Base-by-base conservation (phyloP, 2,888 invertebrate genomes). In the Steinernema scapterisci region DNA sequence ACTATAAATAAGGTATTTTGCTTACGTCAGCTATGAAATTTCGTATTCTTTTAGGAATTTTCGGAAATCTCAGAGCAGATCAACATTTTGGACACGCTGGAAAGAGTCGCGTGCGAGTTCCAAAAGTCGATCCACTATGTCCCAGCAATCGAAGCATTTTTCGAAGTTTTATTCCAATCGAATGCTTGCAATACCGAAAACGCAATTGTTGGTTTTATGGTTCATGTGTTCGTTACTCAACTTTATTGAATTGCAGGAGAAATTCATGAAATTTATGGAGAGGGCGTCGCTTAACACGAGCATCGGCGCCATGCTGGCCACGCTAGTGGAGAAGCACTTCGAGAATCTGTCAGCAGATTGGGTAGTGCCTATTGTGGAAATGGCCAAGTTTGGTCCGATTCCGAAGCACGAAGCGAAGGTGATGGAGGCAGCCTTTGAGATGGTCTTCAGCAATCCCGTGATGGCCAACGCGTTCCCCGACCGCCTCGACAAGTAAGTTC, bases 81-180 rank as follows among this genome's bases (percentile, higher is more conserved):
- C 16, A 1, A 9, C 1, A 71, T 52, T 19, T 48, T 71, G 1
- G 11, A 76, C 54, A 31, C 31, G 1, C 31, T 63, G 11, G 63
- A 63, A 31, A 13, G 63, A 1, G 78, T 81, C 27, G 78, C 82
- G 7, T 79, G 77, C 23, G 83, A 83, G 54, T 81, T 82, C 74
- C 81, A 82, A 52, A 81, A 82, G 74, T 80, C 78, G 13, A 73
- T 74, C 56, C 79, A 80, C 70, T 79, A 77, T 71, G 72, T 79
- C n/a, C 81, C 81, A 11, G 76, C 81, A 3, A 72, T 81, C 1
- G 71, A 72, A 45, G 73, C 54, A 43, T 77, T 79, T 31, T 76
- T 79, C n/a, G 44, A 74, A 27, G 77, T 80, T 1, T 74, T 73
- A 7, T 43, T 78, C 63, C 2, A 13, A 31, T 63, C 63, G 11